Evolutionary conservation across 1,140 invertebrate genomes (phyloP).

Genomic region (Aphidius gifuensis): DNA sequence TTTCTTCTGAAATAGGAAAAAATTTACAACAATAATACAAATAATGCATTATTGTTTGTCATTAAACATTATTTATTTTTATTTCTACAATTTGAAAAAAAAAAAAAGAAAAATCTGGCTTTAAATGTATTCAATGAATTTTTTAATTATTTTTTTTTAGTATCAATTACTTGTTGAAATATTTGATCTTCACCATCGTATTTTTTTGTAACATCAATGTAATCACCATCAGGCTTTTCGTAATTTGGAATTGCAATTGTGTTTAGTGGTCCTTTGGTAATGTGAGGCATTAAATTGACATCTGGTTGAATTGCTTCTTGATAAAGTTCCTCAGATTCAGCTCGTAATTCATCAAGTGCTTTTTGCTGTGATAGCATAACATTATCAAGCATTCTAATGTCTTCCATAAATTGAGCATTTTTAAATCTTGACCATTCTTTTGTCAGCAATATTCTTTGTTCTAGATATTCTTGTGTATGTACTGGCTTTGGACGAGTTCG

Average conservation of each 20-base stretch:
- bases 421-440: constrained; percentile 76
- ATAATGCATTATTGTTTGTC: too few relatives aligned
- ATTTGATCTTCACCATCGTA: constrained; percentile 48
- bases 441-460: constrained; percentile 58
- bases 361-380: constrained; percentile 67
- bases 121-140: too few relatives aligned
- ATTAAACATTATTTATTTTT: too few relatives aligned
- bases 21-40: too few relatives aligned
- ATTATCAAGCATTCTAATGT: constrained; percentile 67
- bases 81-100: too few relatives aligned
- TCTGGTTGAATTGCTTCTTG: constrained; percentile 80
- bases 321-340: constrained; percentile 79
- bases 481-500: constrained; percentile 51
- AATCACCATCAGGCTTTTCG: constrained; percentile 78
- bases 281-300: constrained; percentile 64
- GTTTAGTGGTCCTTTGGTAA: constrained; percentile 64
- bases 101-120: too few relatives aligned
- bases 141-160: too few relatives aligned
- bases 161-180: too few relatives aligned
- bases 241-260: constrained; percentile 80
- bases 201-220: constrained; percentile 75
- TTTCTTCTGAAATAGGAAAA: too few relatives aligned
- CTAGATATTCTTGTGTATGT: constrained; percentile 54
- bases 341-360: constrained; percentile 72
- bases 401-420: constrained; percentile 58